phyloP scores from a whole-genome alignment of 2,888 invertebrate genomes.

The Leptothorax acervorum region DNA sequence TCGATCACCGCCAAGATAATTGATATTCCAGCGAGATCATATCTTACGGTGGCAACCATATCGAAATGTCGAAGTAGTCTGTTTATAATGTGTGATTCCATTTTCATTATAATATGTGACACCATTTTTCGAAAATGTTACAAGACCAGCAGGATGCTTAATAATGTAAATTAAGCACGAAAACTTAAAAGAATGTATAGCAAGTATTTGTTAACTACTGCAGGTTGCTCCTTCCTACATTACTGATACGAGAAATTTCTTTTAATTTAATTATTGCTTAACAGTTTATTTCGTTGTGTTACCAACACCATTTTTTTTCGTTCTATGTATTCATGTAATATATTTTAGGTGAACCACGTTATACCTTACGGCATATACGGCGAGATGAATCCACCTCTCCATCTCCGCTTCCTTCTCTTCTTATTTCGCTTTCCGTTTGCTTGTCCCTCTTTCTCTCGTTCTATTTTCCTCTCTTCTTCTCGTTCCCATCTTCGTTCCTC shows the following conservation, averaged over 20 bases:
- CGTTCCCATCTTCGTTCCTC: conserved; percentile 46
- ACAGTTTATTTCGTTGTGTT: conserved; percentile 65
- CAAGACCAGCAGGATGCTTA: neutral
- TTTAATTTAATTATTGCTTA: conserved; percentile 58
- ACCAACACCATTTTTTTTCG: conserved; percentile 72
- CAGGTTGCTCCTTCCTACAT: neutral
- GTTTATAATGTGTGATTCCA: neutral
- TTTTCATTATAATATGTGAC: neutral
- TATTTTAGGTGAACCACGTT: conserved; percentile 64
- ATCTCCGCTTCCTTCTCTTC: conserved; percentile 21
- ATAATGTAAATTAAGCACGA: neutral
- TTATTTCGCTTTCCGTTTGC: conserved; percentile 39
- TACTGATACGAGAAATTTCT: conserved; percentile 67
- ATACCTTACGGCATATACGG: conserved; percentile 51
- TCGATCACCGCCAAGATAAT: conserved; percentile 59
- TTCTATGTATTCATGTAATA: conserved; percentile 58
- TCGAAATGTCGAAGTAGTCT: conserved; percentile 32
- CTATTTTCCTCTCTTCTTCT: conserved; percentile 54
- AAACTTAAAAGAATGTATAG: neutral
- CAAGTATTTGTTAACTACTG: neutral
- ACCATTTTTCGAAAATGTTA: neutral
- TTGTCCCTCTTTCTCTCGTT: conserved; percentile 44
- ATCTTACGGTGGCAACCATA: neutral
- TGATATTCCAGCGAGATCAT: conserved; percentile 62
- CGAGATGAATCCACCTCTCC: conserved; percentile 60